phyloP scores from a whole-genome alignment of 1,140 invertebrate genomes.

The Lepidostoma basale region DNA sequence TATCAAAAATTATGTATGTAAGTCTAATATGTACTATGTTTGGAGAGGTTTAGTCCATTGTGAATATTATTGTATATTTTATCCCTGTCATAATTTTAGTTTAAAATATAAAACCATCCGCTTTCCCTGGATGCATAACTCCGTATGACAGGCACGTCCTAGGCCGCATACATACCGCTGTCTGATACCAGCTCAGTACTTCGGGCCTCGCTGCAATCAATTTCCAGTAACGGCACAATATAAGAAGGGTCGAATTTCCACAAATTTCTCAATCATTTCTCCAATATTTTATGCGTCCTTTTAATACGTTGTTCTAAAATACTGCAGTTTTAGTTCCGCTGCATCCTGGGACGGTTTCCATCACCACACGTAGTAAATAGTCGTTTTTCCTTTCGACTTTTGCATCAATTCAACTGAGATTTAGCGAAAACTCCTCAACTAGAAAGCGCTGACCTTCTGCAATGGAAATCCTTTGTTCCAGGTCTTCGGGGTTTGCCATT shows the following conservation, averaged over 20 bases:
- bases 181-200: conserved; percentile 6
- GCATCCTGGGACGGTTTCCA: neutral
- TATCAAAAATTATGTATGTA: too few relatives aligned
- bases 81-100: too few relatives aligned
- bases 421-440: conserved; percentile 4
- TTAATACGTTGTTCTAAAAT: neutral
- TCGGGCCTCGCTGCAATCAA: neutral
- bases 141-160: conserved; percentile 15
- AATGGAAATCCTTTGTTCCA: neutral
- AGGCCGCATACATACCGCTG: neutral
- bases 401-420: conserved; percentile 19
- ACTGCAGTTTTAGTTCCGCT: neutral
- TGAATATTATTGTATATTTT: too few relatives aligned
- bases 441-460: conserved; percentile 9
- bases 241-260: neutral
- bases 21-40: too few relatives aligned
- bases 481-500: neutral
- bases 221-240: too few relatives aligned
- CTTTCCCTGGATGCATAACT: too few relatives aligned
- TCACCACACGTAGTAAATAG: neutral
- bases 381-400: conserved; percentile 24
- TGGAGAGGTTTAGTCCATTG: too few relatives aligned
- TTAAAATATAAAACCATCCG: too few relatives aligned
- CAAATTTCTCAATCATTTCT: neutral
- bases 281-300: too few relatives aligned